Conservation (phyloP, 2,797 vertebrate genomes). For the Pangasius sanitwongsei region DNA sequence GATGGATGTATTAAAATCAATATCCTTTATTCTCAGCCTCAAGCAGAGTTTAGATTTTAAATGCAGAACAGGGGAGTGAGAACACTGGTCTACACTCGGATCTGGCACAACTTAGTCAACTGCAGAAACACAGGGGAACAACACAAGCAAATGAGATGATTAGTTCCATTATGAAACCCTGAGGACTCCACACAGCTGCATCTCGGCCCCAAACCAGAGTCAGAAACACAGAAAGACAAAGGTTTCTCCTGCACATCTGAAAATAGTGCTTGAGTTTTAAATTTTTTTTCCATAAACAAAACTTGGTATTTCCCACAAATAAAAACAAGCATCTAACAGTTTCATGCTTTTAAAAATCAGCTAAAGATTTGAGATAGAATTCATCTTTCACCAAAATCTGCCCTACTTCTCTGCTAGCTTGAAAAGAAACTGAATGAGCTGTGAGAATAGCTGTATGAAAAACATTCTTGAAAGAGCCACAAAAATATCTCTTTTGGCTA, state of each 20-base stretch:
- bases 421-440: conserved; percentile 17
- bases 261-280: conserved; percentile 6
- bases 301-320: conserved; percentile 8
- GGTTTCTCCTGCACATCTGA: conserved; percentile 33
- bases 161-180: conserved; percentile 69
- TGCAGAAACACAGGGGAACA: conserved; percentile 64
- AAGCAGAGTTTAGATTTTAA: conserved; percentile 3
- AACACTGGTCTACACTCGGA: conserved; percentile 23
- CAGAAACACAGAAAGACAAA: conserved; percentile 60
- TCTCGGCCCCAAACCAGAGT: conserved; percentile 68
- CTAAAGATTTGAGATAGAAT: neutral
- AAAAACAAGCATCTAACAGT: neutral
- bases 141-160: conserved; percentile 70
- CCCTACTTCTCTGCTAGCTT: neutral
- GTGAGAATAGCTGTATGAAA: conserved; percentile 8
- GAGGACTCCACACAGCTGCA: conserved; percentile 72
- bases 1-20: conserved; percentile 24
- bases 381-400: neutral
- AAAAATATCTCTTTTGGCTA: conserved; percentile 13
- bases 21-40: conserved; percentile 34
- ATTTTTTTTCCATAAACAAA: conserved; percentile 26
- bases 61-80: conserved; percentile 21
- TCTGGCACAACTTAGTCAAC: conserved; percentile 40
- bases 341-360: neutral
- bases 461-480: conserved; percentile 18